A percentile compares a stretch with the other conserved stretches of the same genome.
phyloP scores from a whole-genome alignment of 2,888 invertebrate genomes.

The Sclerodermus sp. region DNA sequence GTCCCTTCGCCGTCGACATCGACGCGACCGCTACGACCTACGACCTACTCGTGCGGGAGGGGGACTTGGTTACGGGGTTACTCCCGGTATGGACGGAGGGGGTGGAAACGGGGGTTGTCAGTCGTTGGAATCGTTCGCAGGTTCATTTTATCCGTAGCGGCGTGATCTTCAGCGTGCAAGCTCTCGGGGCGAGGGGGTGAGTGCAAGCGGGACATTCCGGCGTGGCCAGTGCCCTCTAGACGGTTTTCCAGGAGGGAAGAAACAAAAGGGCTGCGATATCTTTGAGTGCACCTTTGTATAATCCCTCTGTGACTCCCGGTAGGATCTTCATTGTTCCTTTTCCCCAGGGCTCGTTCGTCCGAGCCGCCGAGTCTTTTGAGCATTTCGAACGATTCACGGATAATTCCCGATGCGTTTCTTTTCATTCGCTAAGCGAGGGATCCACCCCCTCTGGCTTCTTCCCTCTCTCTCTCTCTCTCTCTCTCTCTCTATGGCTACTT shows the following conservation, averaged over 20 bases:
- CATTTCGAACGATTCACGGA: slow-evolving; percentile 48
- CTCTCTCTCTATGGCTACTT: not conserved
- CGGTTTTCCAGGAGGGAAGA: slow-evolving; percentile 15
- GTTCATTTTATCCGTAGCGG: too few relatives aligned
- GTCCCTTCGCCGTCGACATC: too few relatives aligned
- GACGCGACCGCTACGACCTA: too few relatives aligned
- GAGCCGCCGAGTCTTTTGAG: slow-evolving; percentile 46
- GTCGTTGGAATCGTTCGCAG: too few relatives aligned
- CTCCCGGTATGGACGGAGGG: too few relatives aligned
- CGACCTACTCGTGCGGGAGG: too few relatives aligned
- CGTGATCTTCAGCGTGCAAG: too few relatives aligned
- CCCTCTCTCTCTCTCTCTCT: not conserved
- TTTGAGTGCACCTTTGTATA: slow-evolving; percentile 39
- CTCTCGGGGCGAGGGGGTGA: too few relatives aligned
- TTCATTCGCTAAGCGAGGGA: slow-evolving; percentile 23
- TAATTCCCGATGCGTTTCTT: slow-evolving; percentile 49
- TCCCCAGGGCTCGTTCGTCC: slow-evolving; percentile 43
- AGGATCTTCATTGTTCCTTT: slow-evolving; percentile 45
- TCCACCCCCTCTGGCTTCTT: slow-evolving; percentile 3
- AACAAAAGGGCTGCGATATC: slow-evolving; percentile 43
- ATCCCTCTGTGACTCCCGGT: slow-evolving; percentile 20
- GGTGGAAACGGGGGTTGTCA: too few relatives aligned
- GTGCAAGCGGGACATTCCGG: too few relatives aligned
- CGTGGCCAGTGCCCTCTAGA: too few relatives aligned
- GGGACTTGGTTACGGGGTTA: too few relatives aligned